These are phyloP conservation scores for Phrixothrix hirtus DNA, from an alignment of 2,888 invertebrate species.

Conservation along the genomic window DNA sequence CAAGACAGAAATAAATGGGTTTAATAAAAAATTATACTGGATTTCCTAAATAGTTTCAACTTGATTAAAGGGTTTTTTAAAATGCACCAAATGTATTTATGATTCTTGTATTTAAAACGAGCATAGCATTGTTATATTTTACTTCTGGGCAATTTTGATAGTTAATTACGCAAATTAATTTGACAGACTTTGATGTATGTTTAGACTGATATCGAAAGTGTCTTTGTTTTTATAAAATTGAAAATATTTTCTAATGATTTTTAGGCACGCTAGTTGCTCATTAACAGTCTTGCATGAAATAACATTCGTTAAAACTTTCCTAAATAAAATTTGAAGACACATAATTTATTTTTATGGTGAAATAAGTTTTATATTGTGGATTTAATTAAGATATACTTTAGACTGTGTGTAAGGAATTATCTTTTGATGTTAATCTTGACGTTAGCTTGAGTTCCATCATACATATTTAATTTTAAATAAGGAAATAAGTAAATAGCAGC, in stretches of 20 bases:
- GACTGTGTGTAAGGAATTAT: not conserved
- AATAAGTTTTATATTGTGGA: not conserved
- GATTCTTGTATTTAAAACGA: not conserved
- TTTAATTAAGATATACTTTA: not conserved
- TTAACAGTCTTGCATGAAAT: not conserved
- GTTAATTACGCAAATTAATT: slow-evolving; percentile 4
- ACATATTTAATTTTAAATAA: too few relatives aligned
- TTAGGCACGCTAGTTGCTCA: not conserved
- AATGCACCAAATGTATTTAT: not conserved
- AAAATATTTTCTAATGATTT: not conserved
- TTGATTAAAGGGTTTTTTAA: slow-evolving; percentile 6
- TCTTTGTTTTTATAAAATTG: slow-evolving; percentile 1
- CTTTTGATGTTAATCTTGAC: not conserved
- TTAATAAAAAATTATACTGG: slow-evolving; percentile 8
- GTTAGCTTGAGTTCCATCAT: too few relatives aligned
- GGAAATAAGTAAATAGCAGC: too few relatives aligned
- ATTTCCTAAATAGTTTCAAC: slow-evolving; percentile 6
- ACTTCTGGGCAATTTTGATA: too few relatives aligned
- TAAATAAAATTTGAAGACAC: not conserved
- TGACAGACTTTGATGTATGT: not conserved
- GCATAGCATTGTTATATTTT: too few relatives aligned
- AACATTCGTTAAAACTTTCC: not conserved
- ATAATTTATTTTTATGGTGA: not conserved
- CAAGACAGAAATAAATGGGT: slow-evolving; percentile 6
- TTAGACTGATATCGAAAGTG: not conserved